A percentile compares a stretch with the other conserved stretches of the same genome.
These are phyloP conservation scores for Brachionus rotundiformis DNA, from an alignment of 1,140 invertebrate species.

Conservation along the genomic window DNA sequence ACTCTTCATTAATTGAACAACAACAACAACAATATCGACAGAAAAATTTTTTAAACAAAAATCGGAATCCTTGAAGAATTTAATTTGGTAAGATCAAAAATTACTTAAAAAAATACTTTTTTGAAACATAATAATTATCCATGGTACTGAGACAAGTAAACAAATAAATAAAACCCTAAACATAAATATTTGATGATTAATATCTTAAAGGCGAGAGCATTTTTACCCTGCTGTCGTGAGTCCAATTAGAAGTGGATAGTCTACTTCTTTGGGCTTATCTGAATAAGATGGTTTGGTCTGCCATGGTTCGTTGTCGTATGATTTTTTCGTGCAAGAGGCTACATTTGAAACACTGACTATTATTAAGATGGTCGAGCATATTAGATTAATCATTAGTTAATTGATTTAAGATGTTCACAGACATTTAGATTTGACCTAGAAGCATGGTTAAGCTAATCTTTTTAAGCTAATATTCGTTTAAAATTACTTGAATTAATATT, in stretches of 20 bases:
- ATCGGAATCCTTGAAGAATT: not conserved
- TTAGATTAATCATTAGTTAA: not conserved
- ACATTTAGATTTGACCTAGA: not conserved
- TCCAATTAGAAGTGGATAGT: not conserved
- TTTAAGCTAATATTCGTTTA: not conserved
- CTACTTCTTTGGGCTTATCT: not conserved
- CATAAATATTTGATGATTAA: not conserved
- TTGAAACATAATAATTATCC: not conserved
- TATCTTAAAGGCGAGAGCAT: not conserved
- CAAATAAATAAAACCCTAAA: conserved; percentile 14
- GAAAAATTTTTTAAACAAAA: not conserved
- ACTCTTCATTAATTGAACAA: not conserved
- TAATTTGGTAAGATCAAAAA: too few relatives aligned
- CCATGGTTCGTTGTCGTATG: not conserved
- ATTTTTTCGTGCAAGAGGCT: not conserved
- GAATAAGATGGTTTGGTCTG: not conserved
- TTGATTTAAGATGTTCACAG: not conserved
- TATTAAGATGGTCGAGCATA: not conserved
- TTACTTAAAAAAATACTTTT: not conserved
- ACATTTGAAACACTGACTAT: not conserved
- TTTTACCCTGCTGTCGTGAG: not conserved
- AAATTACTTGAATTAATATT: not conserved
- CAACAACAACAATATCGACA: not conserved
- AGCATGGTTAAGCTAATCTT: not conserved
- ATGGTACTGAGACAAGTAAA: conserved; percentile 1